A percentile compares a stretch with the other conserved stretches of the same genome.
Conservation (phyloP, 2,113 vertebrate species). For the Chamaea fasciata region DNA sequence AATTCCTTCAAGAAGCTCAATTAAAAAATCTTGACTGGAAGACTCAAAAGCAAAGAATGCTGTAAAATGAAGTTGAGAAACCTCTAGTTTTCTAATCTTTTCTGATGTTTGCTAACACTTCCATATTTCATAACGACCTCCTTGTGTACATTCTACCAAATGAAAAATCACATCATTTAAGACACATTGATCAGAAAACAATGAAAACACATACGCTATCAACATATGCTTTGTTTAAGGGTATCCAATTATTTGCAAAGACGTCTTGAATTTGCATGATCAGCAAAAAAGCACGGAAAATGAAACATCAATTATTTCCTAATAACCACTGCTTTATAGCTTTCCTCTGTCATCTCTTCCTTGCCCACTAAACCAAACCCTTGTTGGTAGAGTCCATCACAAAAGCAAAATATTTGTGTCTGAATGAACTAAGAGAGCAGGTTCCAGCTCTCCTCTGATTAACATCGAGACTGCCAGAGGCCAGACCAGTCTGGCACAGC, state of each 20-base stretch:
- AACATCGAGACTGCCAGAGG: not conserved
- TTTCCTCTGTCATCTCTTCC: not conserved
- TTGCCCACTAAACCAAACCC: not conserved
- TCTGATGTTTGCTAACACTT: not conserved
- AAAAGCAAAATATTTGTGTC: not conserved
- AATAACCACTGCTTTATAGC: not conserved
- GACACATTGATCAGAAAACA: not conserved
- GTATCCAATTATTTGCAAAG: not conserved
- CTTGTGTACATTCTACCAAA: not conserved
- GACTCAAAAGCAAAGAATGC: not conserved
- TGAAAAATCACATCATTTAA: not conserved
- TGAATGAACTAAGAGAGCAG: not conserved
- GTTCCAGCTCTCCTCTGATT: not conserved
- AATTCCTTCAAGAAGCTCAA: not conserved
- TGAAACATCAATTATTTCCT: not conserved
- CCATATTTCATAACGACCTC: not conserved
- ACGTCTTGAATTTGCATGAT: not conserved
- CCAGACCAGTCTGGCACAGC: not conserved
- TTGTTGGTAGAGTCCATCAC: not conserved
- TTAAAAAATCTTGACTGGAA: not conserved
- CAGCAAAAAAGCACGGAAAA: not conserved
- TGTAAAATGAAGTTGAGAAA: not conserved
- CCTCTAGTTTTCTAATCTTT: not conserved
- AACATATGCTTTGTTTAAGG: not conserved
- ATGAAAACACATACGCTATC: not conserved